A percentile compares a stretch with the other conserved stretches of the same genome.
Evolutionary conservation across 2,888 invertebrate species (phyloP).

Genomic region (Dolichopus griseipennis): DNA sequence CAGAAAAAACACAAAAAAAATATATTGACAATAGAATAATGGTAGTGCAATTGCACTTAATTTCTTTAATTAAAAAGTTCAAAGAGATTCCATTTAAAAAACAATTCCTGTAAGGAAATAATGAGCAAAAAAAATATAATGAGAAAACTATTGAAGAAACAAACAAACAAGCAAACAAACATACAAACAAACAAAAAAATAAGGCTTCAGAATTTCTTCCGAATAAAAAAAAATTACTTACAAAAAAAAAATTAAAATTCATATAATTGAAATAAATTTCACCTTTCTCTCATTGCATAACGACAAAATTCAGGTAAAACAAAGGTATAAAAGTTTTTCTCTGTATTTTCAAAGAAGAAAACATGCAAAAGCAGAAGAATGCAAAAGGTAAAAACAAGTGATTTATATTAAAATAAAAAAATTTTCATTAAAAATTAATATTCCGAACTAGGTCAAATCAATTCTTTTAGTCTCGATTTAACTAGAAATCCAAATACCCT

Average conservation of each 20-base stretch:
- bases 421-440: not conserved
- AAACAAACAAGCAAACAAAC: not conserved
- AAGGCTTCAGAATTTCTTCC: not conserved
- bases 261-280: not conserved
- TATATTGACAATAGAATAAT: not conserved
- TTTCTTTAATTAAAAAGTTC: conserved; percentile 2
- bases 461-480: not conserved
- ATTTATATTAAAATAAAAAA: not conserved
- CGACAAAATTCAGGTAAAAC: too few species aligned
- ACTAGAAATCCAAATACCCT: too few species aligned
- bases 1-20: not conserved
- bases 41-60: not conserved
- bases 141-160: not conserved
- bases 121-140: not conserved
- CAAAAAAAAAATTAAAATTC: not conserved
- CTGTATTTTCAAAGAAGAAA: not conserved
- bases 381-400: not conserved
- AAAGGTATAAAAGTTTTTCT: too few species aligned
- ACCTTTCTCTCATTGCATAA: not conserved
- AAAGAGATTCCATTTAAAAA: not conserved
- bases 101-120: not conserved
- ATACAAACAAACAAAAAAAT: not conserved
- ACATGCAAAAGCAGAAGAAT: not conserved
- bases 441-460: not conserved
- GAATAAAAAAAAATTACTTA: too few species aligned